Conservation (phyloP, 2,113 vertebrate species). For the Rana temporaria region DNA sequence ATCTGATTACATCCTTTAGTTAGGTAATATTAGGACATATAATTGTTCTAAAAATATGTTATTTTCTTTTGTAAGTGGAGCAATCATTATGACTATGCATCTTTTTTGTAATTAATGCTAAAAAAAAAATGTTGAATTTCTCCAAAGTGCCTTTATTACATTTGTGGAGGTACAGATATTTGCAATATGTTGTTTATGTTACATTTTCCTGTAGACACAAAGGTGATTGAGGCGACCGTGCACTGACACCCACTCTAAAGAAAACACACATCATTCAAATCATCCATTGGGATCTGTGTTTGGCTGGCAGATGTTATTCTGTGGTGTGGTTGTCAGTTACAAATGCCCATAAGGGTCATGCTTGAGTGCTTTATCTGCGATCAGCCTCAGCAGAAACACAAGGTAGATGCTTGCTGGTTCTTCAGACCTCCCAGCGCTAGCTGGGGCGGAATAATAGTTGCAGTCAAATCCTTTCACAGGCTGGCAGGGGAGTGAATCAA, state of each 20-base stretch:
- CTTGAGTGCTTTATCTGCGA: constrained; percentile 52
- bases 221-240: constrained; percentile 35
- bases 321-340: constrained; percentile 44
- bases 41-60: no score
- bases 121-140: not conserved
- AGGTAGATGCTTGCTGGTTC: constrained; percentile 42
- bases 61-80: no score
- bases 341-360: constrained; percentile 55
- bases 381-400: constrained; percentile 38
- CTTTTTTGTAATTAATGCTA: no score
- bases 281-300: constrained; percentile 34
- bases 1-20: no score
- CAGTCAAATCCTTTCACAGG: constrained; percentile 45
- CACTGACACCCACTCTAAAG: constrained; percentile 32
- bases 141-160: not conserved
- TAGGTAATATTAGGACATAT: no score
- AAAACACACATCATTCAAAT: constrained; percentile 50
- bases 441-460: constrained; percentile 50
- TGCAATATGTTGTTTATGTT: not conserved
- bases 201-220: not conserved
- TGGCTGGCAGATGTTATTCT: constrained; percentile 42
- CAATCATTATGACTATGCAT: no score
- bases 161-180: constrained; percentile 7
- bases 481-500: constrained; percentile 51
- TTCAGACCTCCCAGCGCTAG: constrained; percentile 49